These are phyloP conservation scores for Meriones unguiculatus DNA, from an alignment of 2,113 vertebrate species.

Conservation along the genomic window DNA sequence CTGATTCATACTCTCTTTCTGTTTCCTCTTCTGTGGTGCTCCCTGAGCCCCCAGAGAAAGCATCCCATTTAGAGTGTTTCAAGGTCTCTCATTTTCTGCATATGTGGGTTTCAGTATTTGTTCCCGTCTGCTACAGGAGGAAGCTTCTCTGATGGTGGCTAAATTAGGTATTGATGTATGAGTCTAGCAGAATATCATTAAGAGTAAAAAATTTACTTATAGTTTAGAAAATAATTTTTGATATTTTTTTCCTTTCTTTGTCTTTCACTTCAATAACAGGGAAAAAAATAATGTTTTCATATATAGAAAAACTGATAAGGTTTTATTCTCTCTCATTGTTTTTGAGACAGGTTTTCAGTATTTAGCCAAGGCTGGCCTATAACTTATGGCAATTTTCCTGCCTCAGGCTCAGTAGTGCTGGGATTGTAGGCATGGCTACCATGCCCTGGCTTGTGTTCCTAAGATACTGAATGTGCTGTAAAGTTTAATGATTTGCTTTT, in stretches of 20 bases:
- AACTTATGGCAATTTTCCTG: neutral
- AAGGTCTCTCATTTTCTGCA: neutral
- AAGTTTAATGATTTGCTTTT: slow-evolving; percentile 9
- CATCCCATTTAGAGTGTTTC: neutral
- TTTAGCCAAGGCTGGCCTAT: neutral
- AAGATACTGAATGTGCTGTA: neutral
- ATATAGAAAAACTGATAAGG: neutral
- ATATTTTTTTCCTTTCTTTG: neutral
- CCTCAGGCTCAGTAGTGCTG: neutral
- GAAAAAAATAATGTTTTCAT: neutral
- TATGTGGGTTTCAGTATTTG: neutral
- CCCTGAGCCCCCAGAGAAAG: neutral
- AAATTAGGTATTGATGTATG: neutral
- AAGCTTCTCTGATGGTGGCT: neutral
- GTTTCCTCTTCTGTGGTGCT: neutral
- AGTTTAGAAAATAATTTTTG: neutral
- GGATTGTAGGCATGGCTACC: neutral
- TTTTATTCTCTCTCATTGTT: neutral
- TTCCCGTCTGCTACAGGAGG: neutral
- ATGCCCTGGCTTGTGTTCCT: neutral
- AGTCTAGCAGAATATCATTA: neutral
- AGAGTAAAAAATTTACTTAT: neutral
- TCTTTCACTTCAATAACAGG: neutral
- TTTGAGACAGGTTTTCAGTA: too few species aligned
- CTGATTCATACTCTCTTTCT: neutral